These are phyloP conservation scores for Syngnathoides biaculeatus DNA, from an alignment of 2,113 vertebrate genomes.

Conservation along the genomic window DNA sequence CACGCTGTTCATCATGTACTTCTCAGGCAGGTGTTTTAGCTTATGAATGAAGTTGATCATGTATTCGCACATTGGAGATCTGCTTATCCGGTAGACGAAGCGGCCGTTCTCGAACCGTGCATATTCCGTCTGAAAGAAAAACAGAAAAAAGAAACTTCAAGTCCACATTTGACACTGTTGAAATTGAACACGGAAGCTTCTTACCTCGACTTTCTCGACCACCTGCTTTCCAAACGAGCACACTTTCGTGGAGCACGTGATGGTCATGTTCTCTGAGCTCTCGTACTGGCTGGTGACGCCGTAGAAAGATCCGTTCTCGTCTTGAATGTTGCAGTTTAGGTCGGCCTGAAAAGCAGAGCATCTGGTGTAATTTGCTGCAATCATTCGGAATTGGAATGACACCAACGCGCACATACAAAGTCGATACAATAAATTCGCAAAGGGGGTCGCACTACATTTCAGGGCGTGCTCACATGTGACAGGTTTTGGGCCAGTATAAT, in stretches of 20 bases:
- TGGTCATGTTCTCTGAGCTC: slow-evolving; percentile 99
- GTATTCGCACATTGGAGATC: slow-evolving; percentile 99
- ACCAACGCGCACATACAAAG: not conserved
- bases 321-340: slow-evolving; percentile 96
- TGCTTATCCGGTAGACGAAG: slow-evolving; percentile 96
- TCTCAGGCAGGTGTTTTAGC: slow-evolving; percentile 97
- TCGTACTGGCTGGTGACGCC: slow-evolving; percentile 97
- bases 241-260: slow-evolving; percentile 98
- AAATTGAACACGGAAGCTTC: slow-evolving; percentile 5
- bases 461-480: not conserved
- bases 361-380: not conserved
- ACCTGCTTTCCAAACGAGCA: slow-evolving; percentile 99
- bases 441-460: not conserved
- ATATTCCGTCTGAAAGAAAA: slow-evolving; percentile 86
- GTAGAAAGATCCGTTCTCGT: slow-evolving; percentile 92
- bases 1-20: slow-evolving; percentile 99
- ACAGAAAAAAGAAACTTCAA: not conserved
- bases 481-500: no score
- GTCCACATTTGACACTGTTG: not conserved
- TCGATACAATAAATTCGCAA: not conserved
- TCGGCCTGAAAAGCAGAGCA: slow-evolving; percentile 78
- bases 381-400: no score
- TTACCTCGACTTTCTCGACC: slow-evolving; percentile 98
- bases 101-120: slow-evolving; percentile 96
- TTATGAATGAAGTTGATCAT: slow-evolving; percentile 99